These are phyloP conservation scores for Elegia similella DNA, from an alignment of 2,888 invertebrate species.

Conservation along the genomic window DNA sequence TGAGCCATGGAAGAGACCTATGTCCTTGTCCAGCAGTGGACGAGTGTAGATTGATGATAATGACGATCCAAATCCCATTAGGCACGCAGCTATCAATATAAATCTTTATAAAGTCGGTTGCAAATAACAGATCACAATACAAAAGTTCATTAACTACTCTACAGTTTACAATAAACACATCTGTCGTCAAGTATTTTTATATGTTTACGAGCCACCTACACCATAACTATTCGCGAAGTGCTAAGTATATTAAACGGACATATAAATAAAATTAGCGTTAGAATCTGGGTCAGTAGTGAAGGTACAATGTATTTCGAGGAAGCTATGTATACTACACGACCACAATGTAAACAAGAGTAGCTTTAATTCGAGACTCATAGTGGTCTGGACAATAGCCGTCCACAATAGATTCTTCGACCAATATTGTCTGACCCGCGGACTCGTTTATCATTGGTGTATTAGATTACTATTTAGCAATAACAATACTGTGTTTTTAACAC, in stretches of 20 bases:
- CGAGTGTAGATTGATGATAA: too few relatives aligned
- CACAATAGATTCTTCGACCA: constrained; percentile 5
- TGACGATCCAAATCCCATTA: too few relatives aligned
- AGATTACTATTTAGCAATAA: neutral
- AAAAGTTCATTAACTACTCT: neutral
- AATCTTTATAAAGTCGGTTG: neutral
- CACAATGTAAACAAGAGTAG: constrained; percentile 39
- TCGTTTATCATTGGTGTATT: neutral
- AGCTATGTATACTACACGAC: constrained; percentile 30
- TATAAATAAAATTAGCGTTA: constrained; percentile 41
- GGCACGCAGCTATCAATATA: neutral
- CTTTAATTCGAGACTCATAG: constrained; percentile 8
- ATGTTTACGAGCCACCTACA: constrained; percentile 3
- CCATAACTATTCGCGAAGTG: neutral
- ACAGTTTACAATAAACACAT: neutral
- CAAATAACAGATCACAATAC: neutral
- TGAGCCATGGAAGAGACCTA: too few relatives aligned
- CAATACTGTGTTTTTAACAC: too few relatives aligned
- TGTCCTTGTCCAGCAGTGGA: too few relatives aligned
- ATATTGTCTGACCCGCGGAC: neutral
- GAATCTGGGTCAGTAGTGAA: constrained; percentile 55
- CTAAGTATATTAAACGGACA: constrained; percentile 6
- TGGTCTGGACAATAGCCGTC: constrained; percentile 12
- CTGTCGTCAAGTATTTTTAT: neutral
- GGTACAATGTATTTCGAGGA: constrained; percentile 42